Evolutionary conservation across 2,888 invertebrate species (phyloP), one percentile per base, ranked within the genome.

Genomic region (Epinotia nisella): DNA sequence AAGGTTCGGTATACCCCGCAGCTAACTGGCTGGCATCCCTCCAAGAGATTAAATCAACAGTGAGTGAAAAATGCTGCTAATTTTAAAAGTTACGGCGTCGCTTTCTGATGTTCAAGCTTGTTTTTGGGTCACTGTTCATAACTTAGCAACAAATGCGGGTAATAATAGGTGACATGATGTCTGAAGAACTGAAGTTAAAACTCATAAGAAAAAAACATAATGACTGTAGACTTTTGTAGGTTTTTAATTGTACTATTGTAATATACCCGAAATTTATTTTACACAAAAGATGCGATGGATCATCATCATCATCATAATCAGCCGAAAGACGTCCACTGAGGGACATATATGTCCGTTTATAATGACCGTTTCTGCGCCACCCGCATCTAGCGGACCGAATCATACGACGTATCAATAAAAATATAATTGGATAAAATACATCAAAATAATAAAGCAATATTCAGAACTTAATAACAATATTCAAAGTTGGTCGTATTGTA

Each of bases 11-110:
- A 62, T 24, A 64, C 13, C 19, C 19, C 13, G n/a, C n/a, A 29
- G 53, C 21, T 60, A 41, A 60, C 19, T 41, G 53, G 35, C 53
- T 64, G 64, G 64, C 64, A 35, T 13, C 35, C 4, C 29, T 64
- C 64, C 64, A 64, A 64, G 19, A 17, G 29, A n/a, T 64, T 64
- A 64, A 64, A 64, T 64, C 62, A 64, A 51, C 62, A 24, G 62
- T 51, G n/a, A 64, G 62, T 17, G 62, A 51, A 62, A 49, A 64
- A 64, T 64, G 64, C 53, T 24, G 35, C 51, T 53, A 64, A 53
- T 64, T 64, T 64, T 45, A 19, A 56, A 67, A 45, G 45, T 64
- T 35, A 19, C 17, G 10, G 19, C 59, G 58, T 29, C 9, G 24
- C 49, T 51, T 41, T 21, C 10, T n/a, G 24, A 64, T 15, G 15